phyloP scores from a whole-genome alignment of 2,113 vertebrate species.

The Toxotes jaculatrix region DNA sequence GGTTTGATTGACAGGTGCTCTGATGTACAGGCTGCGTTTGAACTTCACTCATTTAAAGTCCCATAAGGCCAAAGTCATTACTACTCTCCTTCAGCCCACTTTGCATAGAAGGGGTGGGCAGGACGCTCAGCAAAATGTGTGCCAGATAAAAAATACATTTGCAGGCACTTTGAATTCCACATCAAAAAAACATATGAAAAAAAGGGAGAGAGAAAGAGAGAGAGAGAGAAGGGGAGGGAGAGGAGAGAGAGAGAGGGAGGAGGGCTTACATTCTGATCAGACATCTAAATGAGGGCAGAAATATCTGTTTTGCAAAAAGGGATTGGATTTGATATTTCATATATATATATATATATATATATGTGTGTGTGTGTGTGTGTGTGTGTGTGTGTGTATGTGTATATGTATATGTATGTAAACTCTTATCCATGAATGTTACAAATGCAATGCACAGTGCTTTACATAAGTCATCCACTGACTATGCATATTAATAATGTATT shows the following conservation, averaged over 20 bases:
- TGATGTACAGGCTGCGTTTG: conserved; percentile 93
- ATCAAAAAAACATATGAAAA: conserved; percentile 84
- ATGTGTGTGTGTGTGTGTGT: too few species aligned
- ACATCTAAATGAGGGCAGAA: conserved; percentile 85
- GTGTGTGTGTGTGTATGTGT: too few species aligned
- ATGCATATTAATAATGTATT: conserved; percentile 62
- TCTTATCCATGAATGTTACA: conserved; percentile 3
- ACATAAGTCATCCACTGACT: conserved; percentile 36
- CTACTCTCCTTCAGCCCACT: conserved; percentile 94
- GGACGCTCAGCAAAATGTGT: conserved; percentile 84
- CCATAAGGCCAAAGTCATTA: conserved; percentile 93
- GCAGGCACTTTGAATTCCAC: conserved; percentile 93
- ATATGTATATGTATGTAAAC: not conserved
- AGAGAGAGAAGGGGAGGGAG: conserved; percentile 7
- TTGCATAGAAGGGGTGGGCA: conserved; percentile 87
- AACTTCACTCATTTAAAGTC: conserved; percentile 94
- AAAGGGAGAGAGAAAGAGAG: conserved; percentile 1
- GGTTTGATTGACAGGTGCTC: conserved; percentile 91
- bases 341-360: too few species aligned
- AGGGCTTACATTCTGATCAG: conserved; percentile 79
- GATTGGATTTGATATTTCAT: not conserved
- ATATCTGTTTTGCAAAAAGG: conserved; percentile 34
- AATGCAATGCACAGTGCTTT: conserved; percentile 5
- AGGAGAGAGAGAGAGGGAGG: conserved; percentile 6
- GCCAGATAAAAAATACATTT: conserved; percentile 93